Base-by-base conservation (phyloP, 2,888 invertebrate species). In the Xanthorhoe designata region DNA sequence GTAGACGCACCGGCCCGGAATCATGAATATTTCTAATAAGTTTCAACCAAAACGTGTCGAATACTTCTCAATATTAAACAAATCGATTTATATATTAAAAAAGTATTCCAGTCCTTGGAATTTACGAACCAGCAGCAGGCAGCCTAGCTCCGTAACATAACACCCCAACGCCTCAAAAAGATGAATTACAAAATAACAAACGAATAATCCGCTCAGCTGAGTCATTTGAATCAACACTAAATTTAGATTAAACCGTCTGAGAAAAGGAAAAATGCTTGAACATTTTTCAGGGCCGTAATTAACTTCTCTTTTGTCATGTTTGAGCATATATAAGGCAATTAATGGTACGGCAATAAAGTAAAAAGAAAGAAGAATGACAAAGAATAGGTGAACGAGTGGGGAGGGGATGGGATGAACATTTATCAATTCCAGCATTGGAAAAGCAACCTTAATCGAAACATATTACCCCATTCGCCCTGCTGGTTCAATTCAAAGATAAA, bases 391-490 rank as follows among this genome's bases (percentile, higher is more conserved):
- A 54, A 45, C 47, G 49, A 42, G 38, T 38, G 60, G 35, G 64
- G 50, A 60, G 50, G 66, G 63, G 60, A 68, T 45, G 66, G 59
- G 51, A 70, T 71, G 75, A 75, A 78, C 80, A 87, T 87, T 84
- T 86, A 87, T 86, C 85, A 89, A 85, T 85, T 79, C 75, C 80
- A 82, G 78, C 79, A 81, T 77, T 82, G 76, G 80, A 78, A 75
- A 78, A 78, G 79, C 79, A 81, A 80, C 79, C 77, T 80, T 85
- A 87, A 89, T 89, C 84, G 84, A 84, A 88, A 88, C 84, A 83
- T 85, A 89, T 88, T 84, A 85, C 82, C 79, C 38, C 78, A 74
- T 62, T 64, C 61, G 69, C 76, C 75, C 81, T 19, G 42, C 18
- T 74, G 76, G 73, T 76, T 64, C 74, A 75, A 78, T 77, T 78